A percentile compares a stretch with the other conserved stretches of the same genome.
Evolutionary conservation across 2,113 vertebrate species (phyloP).

Genomic region (Strigops habroptila): DNA sequence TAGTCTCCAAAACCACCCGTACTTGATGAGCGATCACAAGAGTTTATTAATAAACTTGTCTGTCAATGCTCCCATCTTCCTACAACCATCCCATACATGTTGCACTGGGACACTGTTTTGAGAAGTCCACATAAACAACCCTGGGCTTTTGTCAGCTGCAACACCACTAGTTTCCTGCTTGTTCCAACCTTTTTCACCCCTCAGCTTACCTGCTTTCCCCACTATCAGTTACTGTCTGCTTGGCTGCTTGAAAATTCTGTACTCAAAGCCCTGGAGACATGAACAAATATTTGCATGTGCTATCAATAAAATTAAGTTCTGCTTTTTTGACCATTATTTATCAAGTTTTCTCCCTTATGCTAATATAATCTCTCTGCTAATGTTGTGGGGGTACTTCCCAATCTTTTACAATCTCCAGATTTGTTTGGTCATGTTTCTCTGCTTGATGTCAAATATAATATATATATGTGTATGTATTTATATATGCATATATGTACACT

Average conservation of each 20-base stretch:
- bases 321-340: neutral
- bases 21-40: neutral
- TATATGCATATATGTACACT: neutral
- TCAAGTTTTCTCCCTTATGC: neutral
- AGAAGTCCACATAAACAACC: neutral
- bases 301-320: neutral
- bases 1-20: neutral
- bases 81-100: rapidly evolving
- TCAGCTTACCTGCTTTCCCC: neutral
- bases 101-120: neutral
- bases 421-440: neutral
- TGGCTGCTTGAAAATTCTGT: neutral
- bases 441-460: neutral
- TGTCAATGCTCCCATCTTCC: neutral
- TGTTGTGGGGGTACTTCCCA: neutral
- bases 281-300: neutral
- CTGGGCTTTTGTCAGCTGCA: neutral
- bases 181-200: neutral
- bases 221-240: neutral
- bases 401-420: neutral
- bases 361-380: neutral
- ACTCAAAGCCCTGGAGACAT: neutral
- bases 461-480: neutral
- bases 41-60: neutral
- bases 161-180: neutral